These are phyloP conservation scores for Cladopsammia gracilis DNA, from an alignment of 64 coral and sea anemone species.

Conservation along the genomic window DNA sequence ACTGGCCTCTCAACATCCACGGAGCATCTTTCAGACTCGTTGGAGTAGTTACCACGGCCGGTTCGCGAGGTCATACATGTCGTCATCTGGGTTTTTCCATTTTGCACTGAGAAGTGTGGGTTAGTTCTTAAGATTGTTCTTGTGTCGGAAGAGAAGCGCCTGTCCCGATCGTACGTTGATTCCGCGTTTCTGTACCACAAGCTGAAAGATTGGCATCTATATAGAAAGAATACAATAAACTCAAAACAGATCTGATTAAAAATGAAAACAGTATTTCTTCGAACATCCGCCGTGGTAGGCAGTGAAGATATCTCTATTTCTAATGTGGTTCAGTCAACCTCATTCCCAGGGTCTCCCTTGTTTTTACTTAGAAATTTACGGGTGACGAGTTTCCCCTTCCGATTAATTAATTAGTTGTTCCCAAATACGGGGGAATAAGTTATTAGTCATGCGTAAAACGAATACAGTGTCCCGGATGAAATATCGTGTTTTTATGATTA, in stretches of 20 bases:
- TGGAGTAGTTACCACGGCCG: neutral
- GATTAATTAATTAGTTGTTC: no score
- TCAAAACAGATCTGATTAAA: neutral
- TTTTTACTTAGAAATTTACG: no score
- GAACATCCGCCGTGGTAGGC: no score
- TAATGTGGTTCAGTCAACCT: no score
- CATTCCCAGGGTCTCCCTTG: no score
- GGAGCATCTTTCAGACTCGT: neutral
- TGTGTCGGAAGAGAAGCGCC: constrained; percentile 29
- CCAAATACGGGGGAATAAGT: no score
- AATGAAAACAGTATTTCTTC: neutral
- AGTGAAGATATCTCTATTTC: no score
- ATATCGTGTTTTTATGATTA: no score
- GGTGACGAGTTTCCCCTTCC: no score
- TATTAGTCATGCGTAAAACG: no score
- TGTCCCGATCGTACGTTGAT: neutral
- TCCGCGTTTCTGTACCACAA: neutral
- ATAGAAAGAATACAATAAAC: neutral
- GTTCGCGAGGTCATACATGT: neutral
- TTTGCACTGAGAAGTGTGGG: neutral
- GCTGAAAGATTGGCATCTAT: constrained; percentile 1
- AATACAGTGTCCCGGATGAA: no score
- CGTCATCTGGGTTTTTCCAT: neutral
- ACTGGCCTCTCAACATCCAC: neutral
- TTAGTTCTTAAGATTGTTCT: constrained; percentile 3